phyloP scores from a whole-genome alignment of 92 coral and sea anemone genomes.

The Palythoa grandis region DNA sequence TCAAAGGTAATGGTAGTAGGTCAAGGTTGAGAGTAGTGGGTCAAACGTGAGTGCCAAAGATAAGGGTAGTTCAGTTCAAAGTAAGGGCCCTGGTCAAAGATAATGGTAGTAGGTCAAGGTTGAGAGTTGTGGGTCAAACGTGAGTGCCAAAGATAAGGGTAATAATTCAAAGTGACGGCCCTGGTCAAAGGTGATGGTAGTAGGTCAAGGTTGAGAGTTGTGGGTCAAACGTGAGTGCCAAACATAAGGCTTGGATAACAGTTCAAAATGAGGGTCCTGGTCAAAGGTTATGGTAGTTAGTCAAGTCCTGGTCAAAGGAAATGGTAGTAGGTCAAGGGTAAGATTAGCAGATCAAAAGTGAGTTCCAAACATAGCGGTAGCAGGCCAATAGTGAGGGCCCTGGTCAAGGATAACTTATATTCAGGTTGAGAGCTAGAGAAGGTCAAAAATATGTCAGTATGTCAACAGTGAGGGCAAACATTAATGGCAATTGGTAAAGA shows the following conservation, averaged over 20 bases:
- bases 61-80: background rate
- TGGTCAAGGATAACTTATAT: background rate
- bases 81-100: background rate
- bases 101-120: background rate
- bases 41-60: too few species aligned
- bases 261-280: background rate
- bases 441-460: too few species aligned
- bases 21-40: background rate
- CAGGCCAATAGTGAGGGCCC: background rate
- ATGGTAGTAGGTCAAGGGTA: background rate
- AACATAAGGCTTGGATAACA: background rate
- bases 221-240: too few species aligned
- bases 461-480: too few species aligned
- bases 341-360: background rate
- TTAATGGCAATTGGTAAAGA: too few species aligned
- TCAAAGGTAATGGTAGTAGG: too few species aligned
- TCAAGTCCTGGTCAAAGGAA: background rate
- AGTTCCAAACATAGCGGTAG: background rate
- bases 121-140: background rate
- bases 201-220: background rate
- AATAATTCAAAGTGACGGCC: background rate
- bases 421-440: background rate
- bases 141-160: background rate
- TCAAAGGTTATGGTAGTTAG: background rate
- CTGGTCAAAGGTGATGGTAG: too few species aligned